Evolutionary conservation across 2,113 vertebrate genomes (phyloP).

Genomic region (Indicator indicator): DNA sequence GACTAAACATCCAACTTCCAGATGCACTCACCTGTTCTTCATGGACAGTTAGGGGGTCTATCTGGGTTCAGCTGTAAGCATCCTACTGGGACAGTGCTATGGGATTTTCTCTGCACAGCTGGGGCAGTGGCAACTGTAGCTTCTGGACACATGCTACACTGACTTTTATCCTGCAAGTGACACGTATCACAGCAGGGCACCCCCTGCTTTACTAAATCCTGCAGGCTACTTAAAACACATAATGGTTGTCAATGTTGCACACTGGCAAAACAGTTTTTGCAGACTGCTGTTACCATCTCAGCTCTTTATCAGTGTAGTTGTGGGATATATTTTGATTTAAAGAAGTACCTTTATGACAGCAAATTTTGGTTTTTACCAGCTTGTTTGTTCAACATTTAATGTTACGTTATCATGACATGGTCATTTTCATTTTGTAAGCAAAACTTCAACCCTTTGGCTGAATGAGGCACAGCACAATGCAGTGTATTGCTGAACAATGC

Average conservation of each 20-base stretch:
- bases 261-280: background rate
- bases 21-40: background rate
- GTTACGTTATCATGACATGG: background rate
- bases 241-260: accelerated
- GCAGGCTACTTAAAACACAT: background rate
- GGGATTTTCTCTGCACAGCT: background rate
- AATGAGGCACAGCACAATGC: background rate
- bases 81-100: background rate
- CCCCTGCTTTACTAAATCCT: background rate
- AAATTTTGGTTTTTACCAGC: background rate
- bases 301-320: background rate
- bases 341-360: background rate
- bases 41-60: background rate
- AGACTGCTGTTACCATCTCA: background rate
- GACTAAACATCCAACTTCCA: background rate
- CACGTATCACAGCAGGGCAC: background rate
- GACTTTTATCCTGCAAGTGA: background rate
- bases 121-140: background rate
- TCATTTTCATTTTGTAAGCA: background rate
- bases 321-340: background rate
- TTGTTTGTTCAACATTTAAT: background rate
- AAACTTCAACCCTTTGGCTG: background rate
- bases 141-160: background rate
- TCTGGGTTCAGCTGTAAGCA: background rate
- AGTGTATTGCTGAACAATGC: no score